These are phyloP conservation scores for Globia sparganii DNA, from an alignment of 2,888 invertebrate species.

Conservation along the genomic window DNA sequence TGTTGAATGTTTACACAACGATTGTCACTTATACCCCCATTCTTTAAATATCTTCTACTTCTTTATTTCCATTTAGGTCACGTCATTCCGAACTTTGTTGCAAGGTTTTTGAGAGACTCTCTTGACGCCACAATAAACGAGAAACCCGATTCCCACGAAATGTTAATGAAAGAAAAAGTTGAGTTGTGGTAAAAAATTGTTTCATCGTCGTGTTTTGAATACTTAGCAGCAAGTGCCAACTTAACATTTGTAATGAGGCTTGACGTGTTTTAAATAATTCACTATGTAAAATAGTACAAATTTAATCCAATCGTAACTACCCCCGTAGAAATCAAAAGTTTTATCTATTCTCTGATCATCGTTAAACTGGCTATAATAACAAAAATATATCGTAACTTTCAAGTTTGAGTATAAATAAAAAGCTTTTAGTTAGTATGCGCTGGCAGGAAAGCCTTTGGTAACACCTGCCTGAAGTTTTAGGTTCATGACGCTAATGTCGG, in stretches of 20 bases:
- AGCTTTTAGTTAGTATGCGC: background rate
- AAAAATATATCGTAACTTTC: background rate
- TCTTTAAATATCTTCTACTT: slow-evolving; percentile 72
- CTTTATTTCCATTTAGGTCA: slow-evolving; percentile 36
- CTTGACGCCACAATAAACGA: slow-evolving; percentile 17
- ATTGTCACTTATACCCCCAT: slow-evolving; percentile 65
- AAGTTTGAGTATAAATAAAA: background rate
- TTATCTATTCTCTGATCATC: background rate
- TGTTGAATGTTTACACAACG: slow-evolving; percentile 75
- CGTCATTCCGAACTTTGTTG: slow-evolving; percentile 43
- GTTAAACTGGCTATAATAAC: background rate
- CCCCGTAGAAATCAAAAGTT: background rate
- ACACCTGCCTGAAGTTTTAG: background rate
- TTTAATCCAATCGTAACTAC: no score
- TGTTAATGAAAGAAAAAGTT: slow-evolving; percentile 33
- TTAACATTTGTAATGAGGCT: slow-evolving; percentile 2
- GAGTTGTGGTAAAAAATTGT: slow-evolving; percentile 15
- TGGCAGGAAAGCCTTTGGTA: background rate
- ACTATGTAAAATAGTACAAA: background rate
- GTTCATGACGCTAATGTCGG: background rate
- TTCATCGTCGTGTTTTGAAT: slow-evolving; percentile 15
- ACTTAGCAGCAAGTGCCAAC: background rate
- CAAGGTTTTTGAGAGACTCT: slow-evolving; percentile 8
- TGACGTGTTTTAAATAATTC: background rate
- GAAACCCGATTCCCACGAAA: slow-evolving; percentile 49